A percentile compares a stretch with the other conserved stretches of the same genome.
Evolutionary conservation across 53 echinoderm and acorn worm species (phyloP).

Genomic region (Crossaster papposus): DNA sequence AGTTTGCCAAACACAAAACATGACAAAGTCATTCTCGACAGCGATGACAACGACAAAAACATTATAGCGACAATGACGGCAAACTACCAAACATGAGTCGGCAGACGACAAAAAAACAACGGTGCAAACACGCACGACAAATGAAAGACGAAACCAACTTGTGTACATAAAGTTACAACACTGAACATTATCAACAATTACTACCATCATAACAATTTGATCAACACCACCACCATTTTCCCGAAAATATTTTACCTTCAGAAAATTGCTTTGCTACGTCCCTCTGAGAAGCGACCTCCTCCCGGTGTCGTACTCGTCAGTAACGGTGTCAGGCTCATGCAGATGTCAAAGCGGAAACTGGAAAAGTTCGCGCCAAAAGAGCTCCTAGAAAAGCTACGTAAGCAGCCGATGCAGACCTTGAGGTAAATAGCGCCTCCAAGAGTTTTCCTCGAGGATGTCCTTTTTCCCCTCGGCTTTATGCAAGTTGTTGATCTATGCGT

Average conservation of each 20-base stretch:
- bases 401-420: slow-evolving; percentile 15
- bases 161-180: too few relatives aligned
- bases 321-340: slow-evolving; percentile 73
- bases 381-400: slow-evolving; percentile 48
- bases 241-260: neutral
- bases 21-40: too few relatives aligned
- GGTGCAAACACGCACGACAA: too few relatives aligned
- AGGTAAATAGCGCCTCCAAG: neutral
- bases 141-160: too few relatives aligned
- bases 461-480: neutral
- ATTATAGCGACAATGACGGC: too few relatives aligned
- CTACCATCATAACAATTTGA: neutral
- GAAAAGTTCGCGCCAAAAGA: slow-evolving; percentile 71
- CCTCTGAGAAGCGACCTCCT: slow-evolving; percentile 28
- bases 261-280: slow-evolving; percentile 24
- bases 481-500: too few relatives aligned
- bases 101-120: too few relatives aligned
- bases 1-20: too few relatives aligned
- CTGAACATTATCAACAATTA: too few relatives aligned
- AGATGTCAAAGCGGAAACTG: slow-evolving; percentile 70
- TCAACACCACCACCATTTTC: neutral
- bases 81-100: too few relatives aligned
- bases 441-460: neutral
- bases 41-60: too few relatives aligned
- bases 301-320: slow-evolving; percentile 76